A percentile compares a stretch with the other conserved stretches of the same genome.
Evolutionary conservation across 1,140 invertebrate genomes (phyloP).

Genomic region (Trichonephila inaurata): DNA sequence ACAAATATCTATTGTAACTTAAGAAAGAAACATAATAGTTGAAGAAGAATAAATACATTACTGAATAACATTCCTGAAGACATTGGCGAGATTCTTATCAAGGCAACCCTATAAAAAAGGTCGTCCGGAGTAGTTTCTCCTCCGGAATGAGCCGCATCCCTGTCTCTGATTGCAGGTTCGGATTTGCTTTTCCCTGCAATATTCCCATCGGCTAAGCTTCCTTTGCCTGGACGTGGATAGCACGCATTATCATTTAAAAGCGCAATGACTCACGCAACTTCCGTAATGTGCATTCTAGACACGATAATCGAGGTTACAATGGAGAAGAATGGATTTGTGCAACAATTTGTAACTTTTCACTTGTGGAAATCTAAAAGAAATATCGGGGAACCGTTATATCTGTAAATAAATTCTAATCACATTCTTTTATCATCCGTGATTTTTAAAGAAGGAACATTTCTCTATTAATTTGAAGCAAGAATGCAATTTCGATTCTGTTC

Average conservation of each 20-base stretch:
- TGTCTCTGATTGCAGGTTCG: slow-evolving; percentile 74
- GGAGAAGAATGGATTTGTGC: background rate
- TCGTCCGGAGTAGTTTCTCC: background rate
- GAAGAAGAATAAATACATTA: too few relatives aligned
- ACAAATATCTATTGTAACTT: too few relatives aligned
- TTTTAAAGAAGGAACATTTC: too few relatives aligned
- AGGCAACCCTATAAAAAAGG: slow-evolving; percentile 32
- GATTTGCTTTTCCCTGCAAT: slow-evolving; percentile 58
- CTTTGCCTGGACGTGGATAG: slow-evolving; percentile 56
- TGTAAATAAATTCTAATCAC: too few relatives aligned
- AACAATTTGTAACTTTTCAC: background rate
- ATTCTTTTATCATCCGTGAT: too few relatives aligned
- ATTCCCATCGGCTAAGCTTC: slow-evolving; percentile 32
- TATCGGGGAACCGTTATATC: background rate
- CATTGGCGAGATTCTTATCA: background rate
- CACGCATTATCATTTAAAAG: slow-evolving; percentile 74
- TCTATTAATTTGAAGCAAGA: too few relatives aligned
- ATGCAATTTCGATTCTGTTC: too few relatives aligned
- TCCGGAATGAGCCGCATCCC: slow-evolving; percentile 54
- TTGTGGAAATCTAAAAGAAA: background rate
- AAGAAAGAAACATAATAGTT: too few relatives aligned
- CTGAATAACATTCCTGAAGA: background rate
- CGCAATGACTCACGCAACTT: slow-evolving; percentile 68
- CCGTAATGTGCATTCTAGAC: background rate
- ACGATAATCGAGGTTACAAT: background rate